Percentiles rank a stretch among this genome's conserved stretches.
These are phyloP conservation scores for Meteorus cinctellus DNA, from an alignment of 2,888 invertebrate genomes.

Conservation along the genomic window DNA sequence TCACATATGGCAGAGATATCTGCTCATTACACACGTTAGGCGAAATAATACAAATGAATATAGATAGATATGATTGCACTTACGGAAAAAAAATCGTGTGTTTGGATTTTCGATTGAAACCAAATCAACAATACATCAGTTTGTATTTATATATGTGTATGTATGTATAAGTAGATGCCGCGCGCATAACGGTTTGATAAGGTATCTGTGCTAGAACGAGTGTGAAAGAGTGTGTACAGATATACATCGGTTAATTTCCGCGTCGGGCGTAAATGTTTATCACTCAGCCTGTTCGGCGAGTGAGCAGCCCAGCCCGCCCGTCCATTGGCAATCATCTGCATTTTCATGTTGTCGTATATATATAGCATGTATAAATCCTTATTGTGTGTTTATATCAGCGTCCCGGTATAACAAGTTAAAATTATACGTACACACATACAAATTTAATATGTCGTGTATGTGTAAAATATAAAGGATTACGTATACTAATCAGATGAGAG, in stretches of 20 bases:
- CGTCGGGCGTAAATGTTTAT: conserved; percentile 67
- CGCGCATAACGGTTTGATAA: conserved; percentile 42
- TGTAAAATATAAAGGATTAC: too few relatives aligned
- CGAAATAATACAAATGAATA: too few relatives aligned
- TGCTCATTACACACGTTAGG: too few relatives aligned
- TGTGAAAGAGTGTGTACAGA: conserved; percentile 71
- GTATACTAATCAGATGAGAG: too few relatives aligned
- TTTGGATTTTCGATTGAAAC: not conserved
- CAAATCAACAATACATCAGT: too few relatives aligned
- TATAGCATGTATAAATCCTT: not conserved
- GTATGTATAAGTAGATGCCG: conserved; percentile 11
- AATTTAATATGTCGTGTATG: too few relatives aligned
- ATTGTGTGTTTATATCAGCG: not conserved
- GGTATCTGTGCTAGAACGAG: conserved; percentile 45
- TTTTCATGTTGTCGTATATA: not conserved
- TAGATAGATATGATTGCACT: not conserved
- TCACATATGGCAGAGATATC: too few relatives aligned
- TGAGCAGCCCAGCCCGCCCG: conserved; percentile 56
- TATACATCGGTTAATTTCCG: conserved; percentile 71
- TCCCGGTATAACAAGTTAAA: not conserved
- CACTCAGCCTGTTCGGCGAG: conserved; percentile 67
- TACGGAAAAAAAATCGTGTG: not conserved
- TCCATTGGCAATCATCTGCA: conserved; percentile 23
- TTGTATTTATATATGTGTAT: not conserved
- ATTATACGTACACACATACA: not conserved